Base-by-base conservation (phyloP, 92 coral and sea anemone species). In the Umimayanthus chanpuru region DNA sequence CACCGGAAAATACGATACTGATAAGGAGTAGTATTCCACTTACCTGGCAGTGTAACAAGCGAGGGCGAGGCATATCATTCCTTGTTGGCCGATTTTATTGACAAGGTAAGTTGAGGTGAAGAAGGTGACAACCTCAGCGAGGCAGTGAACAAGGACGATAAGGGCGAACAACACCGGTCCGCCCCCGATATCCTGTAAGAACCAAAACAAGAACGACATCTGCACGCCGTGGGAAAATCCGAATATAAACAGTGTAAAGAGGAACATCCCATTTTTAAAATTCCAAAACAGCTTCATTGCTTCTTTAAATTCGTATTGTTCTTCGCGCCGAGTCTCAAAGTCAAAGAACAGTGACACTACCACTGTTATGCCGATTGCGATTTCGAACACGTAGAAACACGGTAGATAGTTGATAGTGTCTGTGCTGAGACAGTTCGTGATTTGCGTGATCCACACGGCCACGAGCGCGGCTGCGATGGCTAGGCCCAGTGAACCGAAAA, bases 181-280 rank as follows among this genome's bases (percentile, higher is more conserved):
- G 1, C 98, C 98, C 26, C 98, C 98, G 28, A 95, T 81, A 49
- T 95, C 98, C 70, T 95, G 98, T 28, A 95, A 89, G 76, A 91
- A 95, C 98, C 98, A 95, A 36, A 93, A 95, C 90, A 95, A 76
- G 72, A 95, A 95, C 18, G 91, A 73, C 73, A 92, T 93, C 85
- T 95, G 98, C 3, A 93, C 88, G 50, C 96, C 92, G 92, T 95
- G 98, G 21, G 91, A 87, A 68, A 82, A 93, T 39, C 98, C 98
- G 10, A 93, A 86, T 71, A 86, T 64, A 73, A 95, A 87, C 50
- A 95, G 83, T 3, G 98, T 92, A 11, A 90, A 90, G n/a, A 95
- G 90, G 68, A 95, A 95, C 85, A 95, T 88, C 4, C 93, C 98
- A 58, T 93, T 86, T 65, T 92, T 89, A 44, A 92, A 94, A 82